phyloP scores from a whole-genome alignment of 2,113 vertebrate species.

The Ochotona princeps region DNA sequence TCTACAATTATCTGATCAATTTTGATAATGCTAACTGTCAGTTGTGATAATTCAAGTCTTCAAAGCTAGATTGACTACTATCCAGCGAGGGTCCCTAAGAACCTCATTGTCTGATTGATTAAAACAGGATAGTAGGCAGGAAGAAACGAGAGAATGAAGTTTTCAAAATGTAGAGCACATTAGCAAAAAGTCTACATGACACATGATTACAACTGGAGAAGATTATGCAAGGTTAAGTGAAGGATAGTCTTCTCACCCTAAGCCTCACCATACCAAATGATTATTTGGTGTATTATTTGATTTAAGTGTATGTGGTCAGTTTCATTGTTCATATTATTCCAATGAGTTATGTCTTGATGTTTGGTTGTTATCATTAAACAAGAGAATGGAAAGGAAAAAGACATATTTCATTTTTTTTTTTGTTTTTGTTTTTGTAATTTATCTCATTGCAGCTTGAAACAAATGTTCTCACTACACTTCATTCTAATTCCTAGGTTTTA shows the following conservation, averaged over 20 bases:
- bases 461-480: background rate
- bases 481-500: background rate
- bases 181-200: background rate
- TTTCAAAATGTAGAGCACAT: background rate
- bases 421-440: too few species aligned
- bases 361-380: background rate
- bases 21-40: background rate
- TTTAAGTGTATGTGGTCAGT: background rate
- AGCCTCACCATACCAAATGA: background rate
- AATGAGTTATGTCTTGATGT: background rate
- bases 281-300: constrained; percentile 11
- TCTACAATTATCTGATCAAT: background rate
- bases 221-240: background rate
- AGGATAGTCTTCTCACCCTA: background rate
- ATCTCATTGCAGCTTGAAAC: background rate
- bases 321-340: background rate
- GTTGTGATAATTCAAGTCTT: background rate
- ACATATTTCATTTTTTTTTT: background rate
- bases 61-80: background rate
- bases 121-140: background rate
- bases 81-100: background rate
- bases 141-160: background rate
- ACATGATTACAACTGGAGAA: background rate
- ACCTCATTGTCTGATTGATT: background rate
- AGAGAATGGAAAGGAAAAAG: background rate